Base-by-base conservation (phyloP, 2,888 invertebrate genomes). In the Trachelus iudaicus region DNA sequence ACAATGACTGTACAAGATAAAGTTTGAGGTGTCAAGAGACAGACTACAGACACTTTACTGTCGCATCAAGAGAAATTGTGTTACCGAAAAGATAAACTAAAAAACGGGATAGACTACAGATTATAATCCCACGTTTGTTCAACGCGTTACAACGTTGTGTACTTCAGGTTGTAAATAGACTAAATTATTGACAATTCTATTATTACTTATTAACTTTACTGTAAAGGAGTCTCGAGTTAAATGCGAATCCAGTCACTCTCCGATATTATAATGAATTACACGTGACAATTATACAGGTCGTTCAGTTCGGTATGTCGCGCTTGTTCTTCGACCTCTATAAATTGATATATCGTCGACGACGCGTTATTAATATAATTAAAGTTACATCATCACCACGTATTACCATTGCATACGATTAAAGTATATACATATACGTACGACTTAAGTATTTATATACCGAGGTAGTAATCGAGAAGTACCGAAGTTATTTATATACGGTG, bases 141-240 rank as follows among this genome's bases (percentile, higher is more conserved):
- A 82, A 83, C 79, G 80, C 81, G 81, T 77, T 82, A 79, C 79
- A 80, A 82, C 79, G 80, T 83, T 84, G 84, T 84, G 82, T 85
- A 84, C 82, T 85, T 85, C 81, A 85, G 80, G 79, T 83, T 88
- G 88, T 88, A 88, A 83, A 88, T 88, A 88, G 85, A 79, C 81
- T 80, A 85, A 84, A 87, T 85, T 82, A 83, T 83, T 83, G 80
- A 83, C 81, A 80, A 79, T 9, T 56, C 56, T 56, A 56, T 56
- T 56, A 56, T 56, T 9, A 56, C 56, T 56, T 56, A 56, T 56
- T 56, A 56, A 6, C 23, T 56, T 15, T 56, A 56, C 23, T 9
- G 9, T 56, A 56, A 56, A 56, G 15, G 56, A 56, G 56, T 23
- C 6, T 56, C 23, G 23, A 56, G 56, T 9, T 15, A 23, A 56